Percentiles rank a stretch among this genome's conserved stretches.
Evolutionary conservation across 2,888 invertebrate genomes (phyloP).

Genomic region (Nomada flava): DNA sequence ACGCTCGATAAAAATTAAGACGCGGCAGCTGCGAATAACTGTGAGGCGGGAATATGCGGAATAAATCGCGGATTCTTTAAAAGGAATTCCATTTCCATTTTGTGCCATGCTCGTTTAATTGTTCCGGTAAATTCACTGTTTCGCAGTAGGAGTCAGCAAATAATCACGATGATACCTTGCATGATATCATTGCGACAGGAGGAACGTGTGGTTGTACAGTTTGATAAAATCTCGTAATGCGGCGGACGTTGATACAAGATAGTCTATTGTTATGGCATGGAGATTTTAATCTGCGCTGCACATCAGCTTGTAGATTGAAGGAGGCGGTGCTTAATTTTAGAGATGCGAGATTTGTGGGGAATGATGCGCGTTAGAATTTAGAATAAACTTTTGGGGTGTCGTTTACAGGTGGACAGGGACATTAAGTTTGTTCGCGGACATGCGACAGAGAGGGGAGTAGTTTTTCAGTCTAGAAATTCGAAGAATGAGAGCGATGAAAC

Average conservation of each 20-base stretch:
- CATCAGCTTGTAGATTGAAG: slow-evolving; percentile 11
- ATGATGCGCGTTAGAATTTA: background rate
- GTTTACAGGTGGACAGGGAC: slow-evolving; percentile 11
- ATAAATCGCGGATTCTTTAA: no score
- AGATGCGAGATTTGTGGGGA: background rate
- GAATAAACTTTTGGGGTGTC: slow-evolving; percentile 9
- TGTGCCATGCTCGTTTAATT: background rate
- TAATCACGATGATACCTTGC: slow-evolving; percentile 7
- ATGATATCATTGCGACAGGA: background rate
- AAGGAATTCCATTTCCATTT: background rate
- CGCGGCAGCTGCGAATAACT: background rate
- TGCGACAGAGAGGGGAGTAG: background rate
- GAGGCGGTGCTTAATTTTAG: slow-evolving; percentile 9
- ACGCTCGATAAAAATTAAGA: slow-evolving; percentile 41
- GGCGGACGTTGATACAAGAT: slow-evolving; percentile 24
- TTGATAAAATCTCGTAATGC: slow-evolving; percentile 21
- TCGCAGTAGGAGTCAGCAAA: background rate
- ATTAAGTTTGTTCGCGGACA: slow-evolving; percentile 25
- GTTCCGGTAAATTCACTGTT: background rate
- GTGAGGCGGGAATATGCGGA: background rate
- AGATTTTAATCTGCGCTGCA: slow-evolving; percentile 24
- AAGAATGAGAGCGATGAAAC: slow-evolving; percentile 28
- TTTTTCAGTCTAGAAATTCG: slow-evolving; percentile 21
- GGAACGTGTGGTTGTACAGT: background rate
- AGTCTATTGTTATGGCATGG: slow-evolving; percentile 16